Evolutionary conservation across 23 tunicate species (phyloP), one percentile per base, ranked within the genome.

Genomic region (Pegea sp.): DNA sequence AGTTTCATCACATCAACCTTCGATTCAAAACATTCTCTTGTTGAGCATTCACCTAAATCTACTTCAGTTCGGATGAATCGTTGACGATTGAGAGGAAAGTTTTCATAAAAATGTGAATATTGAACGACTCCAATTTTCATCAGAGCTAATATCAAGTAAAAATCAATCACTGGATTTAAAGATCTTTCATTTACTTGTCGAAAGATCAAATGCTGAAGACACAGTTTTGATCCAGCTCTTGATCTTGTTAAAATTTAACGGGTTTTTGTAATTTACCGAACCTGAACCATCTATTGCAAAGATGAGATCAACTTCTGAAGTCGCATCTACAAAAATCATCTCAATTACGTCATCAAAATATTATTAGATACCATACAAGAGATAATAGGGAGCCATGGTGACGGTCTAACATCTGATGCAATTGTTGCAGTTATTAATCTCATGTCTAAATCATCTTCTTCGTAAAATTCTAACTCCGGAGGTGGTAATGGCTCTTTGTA

Each of bases 231-330:
- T 21, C 92, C 92, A 78, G 0, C 11, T 26, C 51, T 54, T 59
- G 22, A 70, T 24, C 28, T 13, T 44, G 3, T 34, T 48, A 33
- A 59, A 78, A 56, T 78, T 64, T 30, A 29, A 22, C 13, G 19
- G 23, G 5, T 34, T 51, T 3, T 54, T 64, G 69, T 31, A 29
- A 26, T 27, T 32, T 20, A 70, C 63, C 3, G 77, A 70, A 29
- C 72, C 68, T 11, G 92, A 78, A 25, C 92, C 78, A 33, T 78
- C 92, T 30, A 78, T 59, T 20, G 70, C 48, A 54, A 78, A 78
- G 19, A 78, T 58, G 20, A 78, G 43, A 44, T 78, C 92, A 30
- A 70, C 92, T 19, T 3, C 16, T 7, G 22, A 32, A 6, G 33
- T 51, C 6, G 52, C 43, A 27, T 34, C 84, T 74, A 49, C 25